Base-by-base conservation (phyloP, 2,113 vertebrate species). In the Cynoglossus semilaevis region DNA sequence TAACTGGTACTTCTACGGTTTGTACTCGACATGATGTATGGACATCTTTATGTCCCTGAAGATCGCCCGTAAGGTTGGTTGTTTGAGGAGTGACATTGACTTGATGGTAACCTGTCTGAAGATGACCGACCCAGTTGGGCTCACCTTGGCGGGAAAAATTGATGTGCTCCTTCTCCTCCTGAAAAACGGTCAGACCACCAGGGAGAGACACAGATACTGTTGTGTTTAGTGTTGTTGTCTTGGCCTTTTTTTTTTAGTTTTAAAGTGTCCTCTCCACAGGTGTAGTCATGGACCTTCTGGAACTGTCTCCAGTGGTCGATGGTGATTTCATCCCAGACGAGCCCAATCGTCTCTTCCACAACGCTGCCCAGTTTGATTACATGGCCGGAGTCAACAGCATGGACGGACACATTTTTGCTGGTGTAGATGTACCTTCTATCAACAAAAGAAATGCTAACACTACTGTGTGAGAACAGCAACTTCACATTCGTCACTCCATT, bases 271-370 rank as follows among this genome's bases (percentile, higher is more conserved):
- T 40, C 2, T 34, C 45, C 41, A 11, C 72, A 95, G 93, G 74
- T 15, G 86, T 90, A 0, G 1, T 91, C 4, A 49, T 93, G 60
- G 77, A 91, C 40, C 89, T 91, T 0, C 77, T 96, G 0, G 83
- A 82, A 49, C 34, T 91, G 0, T 0, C 75, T 16, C 93, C 94
- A 0, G 94, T 94, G 0, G 0, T 96, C 0, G 93, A 95, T 1
- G 93, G 93, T 1, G 95, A 96, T 44, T 94, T 95, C 58, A 70
- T 97, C 43, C 94, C 93, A 0, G 91, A 93, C 0, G 1, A 67
- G 0, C 94, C 94, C 0, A 38, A 85, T 56, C 79, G 85, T 0
- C 89, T 95, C n/a, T 94, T 91, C 8, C 82, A 77, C 80, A 93
- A 94, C 0, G 15, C 92, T 0, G 93, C 91, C 0, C 83, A 91